These are phyloP conservation scores for Labroides dimidiatus DNA, from an alignment of 2,797 vertebrate species.

Conservation along the genomic window DNA sequence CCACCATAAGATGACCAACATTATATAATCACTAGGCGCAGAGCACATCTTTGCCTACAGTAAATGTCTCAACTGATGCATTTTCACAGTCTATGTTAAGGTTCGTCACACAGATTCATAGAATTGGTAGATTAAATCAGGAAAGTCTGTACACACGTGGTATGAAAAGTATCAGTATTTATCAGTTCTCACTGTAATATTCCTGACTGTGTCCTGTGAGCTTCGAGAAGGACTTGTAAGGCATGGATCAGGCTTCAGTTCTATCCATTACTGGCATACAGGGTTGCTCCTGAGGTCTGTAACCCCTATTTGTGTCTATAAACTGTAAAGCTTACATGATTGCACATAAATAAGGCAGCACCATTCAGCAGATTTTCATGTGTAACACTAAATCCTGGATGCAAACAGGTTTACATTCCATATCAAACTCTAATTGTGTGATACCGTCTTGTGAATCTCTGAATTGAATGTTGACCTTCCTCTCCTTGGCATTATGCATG, in stretches of 20 bases:
- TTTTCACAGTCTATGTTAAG: too few relatives aligned
- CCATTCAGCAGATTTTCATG: conserved; percentile 2
- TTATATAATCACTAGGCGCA: not conserved
- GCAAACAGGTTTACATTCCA: conserved; percentile 11
- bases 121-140: not conserved
- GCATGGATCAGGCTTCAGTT: conserved; percentile 27
- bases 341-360: conserved; percentile 33
- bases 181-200: not conserved
- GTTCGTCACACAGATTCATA: not conserved
- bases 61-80: too few relatives aligned
- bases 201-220: not conserved
- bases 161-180: not conserved
- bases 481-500: not conserved
- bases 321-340: conserved; percentile 11
- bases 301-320: conserved; percentile 23
- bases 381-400: conserved; percentile 1
- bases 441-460: conserved; percentile 17
- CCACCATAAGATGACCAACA: not conserved
- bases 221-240: not conserved
- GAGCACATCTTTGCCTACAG: too few relatives aligned
- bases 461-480: conserved; percentile 19
- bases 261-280: conserved; percentile 36
- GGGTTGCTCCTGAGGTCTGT: conserved; percentile 27
- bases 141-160: not conserved
- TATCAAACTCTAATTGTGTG: conserved; percentile 37